Conservation (phyloP, 2,113 vertebrate genomes). For the Clinocottus analis region DNA sequence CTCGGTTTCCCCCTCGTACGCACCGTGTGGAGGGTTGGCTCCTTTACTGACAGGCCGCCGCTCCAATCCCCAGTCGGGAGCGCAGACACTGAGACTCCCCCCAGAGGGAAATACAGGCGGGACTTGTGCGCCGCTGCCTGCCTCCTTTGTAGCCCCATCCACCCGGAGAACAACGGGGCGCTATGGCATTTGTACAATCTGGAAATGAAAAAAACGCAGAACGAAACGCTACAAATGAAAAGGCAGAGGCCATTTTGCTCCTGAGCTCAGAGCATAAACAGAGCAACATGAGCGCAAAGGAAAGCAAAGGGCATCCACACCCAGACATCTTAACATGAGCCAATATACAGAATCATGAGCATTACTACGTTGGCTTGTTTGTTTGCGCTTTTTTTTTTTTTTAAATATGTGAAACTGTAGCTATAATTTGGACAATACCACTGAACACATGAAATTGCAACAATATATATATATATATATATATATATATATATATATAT, state of each 20-base stretch:
- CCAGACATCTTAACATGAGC: neutral
- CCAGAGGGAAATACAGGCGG: slow-evolving; percentile 75
- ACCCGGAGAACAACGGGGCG: slow-evolving; percentile 56
- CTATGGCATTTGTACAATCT: slow-evolving; percentile 36
- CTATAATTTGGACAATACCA: neutral
- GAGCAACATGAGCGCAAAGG: slow-evolving; percentile 14
- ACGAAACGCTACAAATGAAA: slow-evolving; percentile 45
- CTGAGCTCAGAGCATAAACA: slow-evolving; percentile 44
- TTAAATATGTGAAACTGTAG: neutral
- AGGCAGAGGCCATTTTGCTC: slow-evolving; percentile 67
- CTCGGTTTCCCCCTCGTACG: slow-evolving; percentile 69
- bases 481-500: no score
- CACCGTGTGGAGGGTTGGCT: slow-evolving; percentile 74
- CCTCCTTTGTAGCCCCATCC: slow-evolving; percentile 62
- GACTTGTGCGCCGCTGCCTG: slow-evolving; percentile 67
- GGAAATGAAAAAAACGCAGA: slow-evolving; percentile 16
- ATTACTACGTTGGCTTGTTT: neutral
- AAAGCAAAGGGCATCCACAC: neutral
- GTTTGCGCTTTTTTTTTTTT: neutral
- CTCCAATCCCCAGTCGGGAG: slow-evolving; percentile 90
- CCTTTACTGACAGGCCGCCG: slow-evolving; percentile 88
- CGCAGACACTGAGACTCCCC: slow-evolving; percentile 65
- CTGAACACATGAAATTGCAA: no score
- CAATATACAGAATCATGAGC: neutral
- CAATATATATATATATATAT: no score